Percentiles rank a stretch among this genome's conserved stretches.
phyloP scores from a whole-genome alignment of 2,888 invertebrate species.

The Tridacna crocea region DNA sequence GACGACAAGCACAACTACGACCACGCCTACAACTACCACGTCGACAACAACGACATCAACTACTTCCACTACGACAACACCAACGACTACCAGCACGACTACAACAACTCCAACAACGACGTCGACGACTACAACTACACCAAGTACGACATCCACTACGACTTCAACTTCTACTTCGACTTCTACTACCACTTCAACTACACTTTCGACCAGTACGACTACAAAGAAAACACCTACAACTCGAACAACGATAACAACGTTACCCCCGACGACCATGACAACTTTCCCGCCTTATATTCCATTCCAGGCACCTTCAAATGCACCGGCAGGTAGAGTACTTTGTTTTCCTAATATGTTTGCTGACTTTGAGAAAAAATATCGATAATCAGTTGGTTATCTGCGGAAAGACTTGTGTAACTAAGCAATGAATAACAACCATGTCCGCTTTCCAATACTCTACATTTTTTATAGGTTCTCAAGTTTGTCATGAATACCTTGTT shows the following conservation, averaged over 20 bases:
- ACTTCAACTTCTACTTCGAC: constrained; percentile 41
- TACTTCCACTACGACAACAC: constrained; percentile 35
- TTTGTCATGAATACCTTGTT: constrained; percentile 68
- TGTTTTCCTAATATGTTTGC: neutral
- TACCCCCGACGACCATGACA: constrained; percentile 24
- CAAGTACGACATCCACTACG: constrained; percentile 24
- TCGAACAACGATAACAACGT: constrained; percentile 23
- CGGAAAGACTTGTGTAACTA: no score
- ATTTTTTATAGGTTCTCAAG: constrained; percentile 56
- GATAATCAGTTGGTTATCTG: no score
- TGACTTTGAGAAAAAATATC: neutral
- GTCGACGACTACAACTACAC: constrained; percentile 19
- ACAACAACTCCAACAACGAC: constrained; percentile 30
- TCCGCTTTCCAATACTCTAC: neutral
- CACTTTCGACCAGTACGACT: constrained; percentile 15
- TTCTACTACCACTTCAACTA: constrained; percentile 36
- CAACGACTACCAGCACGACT: constrained; percentile 34
- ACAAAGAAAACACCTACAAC: constrained; percentile 27
- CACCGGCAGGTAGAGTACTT: constrained; percentile 44
- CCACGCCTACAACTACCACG: constrained; percentile 37
- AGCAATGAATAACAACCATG: no score
- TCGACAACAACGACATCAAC: constrained; percentile 38
- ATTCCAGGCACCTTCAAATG: constrained; percentile 47
- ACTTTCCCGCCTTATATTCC: constrained; percentile 54
- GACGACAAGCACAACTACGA: constrained; percentile 33